Evolutionary conservation across 1,140 invertebrate species (phyloP), one percentile per base, ranked within the genome.

Genomic region (Drosophila virilis): DNA sequence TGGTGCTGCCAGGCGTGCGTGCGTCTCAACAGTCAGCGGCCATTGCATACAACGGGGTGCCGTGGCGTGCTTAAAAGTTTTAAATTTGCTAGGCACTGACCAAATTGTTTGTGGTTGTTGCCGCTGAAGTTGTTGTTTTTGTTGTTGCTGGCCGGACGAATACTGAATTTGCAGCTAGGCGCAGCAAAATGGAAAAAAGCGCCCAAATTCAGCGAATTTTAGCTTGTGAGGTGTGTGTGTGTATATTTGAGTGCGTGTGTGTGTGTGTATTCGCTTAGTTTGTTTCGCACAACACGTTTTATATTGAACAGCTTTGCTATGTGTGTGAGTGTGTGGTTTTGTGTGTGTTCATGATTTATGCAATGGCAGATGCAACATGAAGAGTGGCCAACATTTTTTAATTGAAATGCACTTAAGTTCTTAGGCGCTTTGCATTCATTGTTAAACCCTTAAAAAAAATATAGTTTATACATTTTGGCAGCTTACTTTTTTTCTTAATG

Each of bases 61-160:
- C 55, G 32, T 88, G 72, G 84, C 79, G 84, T 86, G 83, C 79
- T 88, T 83, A 88, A 89, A 89, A 89, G 69, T 88, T 89, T 88
- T 84, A 84, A 89, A 88, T 71, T 83, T 84, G 74, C 77, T 48
- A 43, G 58, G 43, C 52, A 22, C 22, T 73, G 65, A 40, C 64
- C 70, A 73, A 73, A 65, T 22, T 57, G 51, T 59, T 37, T 71
- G 35, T 70, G 46, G 52, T 55, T 38, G 54, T 4, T 48, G 48
- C 37, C 54, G 48, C 32, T 50, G 28, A 67, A 57, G 33, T 55
- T 64, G 32, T 52, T 55, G 60, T 52, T 46, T 8, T 17, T 57
- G 12, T 38, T 57, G 37, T 43, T 48, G 43, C 57, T 42, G 48
- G 40, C 55, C 28, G 46, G 37, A 51, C 40, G 46, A 58, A 74